Base-by-base conservation (phyloP, 2,113 vertebrate genomes). In the Malurus melanocephalus region DNA sequence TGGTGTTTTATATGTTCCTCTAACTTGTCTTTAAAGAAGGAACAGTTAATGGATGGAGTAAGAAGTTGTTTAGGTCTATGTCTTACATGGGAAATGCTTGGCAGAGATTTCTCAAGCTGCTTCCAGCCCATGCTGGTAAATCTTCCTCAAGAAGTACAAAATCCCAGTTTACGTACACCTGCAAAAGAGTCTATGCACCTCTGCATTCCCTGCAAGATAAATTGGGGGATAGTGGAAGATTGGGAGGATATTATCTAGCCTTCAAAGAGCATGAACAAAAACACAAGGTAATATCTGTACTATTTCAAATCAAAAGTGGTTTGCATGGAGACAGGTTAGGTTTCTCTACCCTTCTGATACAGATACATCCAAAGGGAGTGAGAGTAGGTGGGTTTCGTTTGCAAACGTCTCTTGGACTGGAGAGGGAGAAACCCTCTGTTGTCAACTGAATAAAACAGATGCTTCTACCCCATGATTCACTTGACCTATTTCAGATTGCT, bases 1-100 rank as follows among this genome's bases (percentile, higher is more conserved):
- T 0, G 1, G 3, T 20, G 8, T 35, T 87, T 22, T 3, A 12
- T 40, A 32, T 6, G 1, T 53, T 64, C 12, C n/a, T 84, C 48
- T 67, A 67, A 60, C 3, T 2, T 53, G 8, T 19, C 8, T 76
- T 61, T 38, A 76, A 28, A 68, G 13, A 78, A 72, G 2, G 6
- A 3, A 16, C 9, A 87, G 7, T 17, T 27, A 56, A 42, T 8
- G 11, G 68, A 79, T 4, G 6, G 0, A 75, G 3, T 32, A 32
- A 84, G 38, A 81, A 13, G 9, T 35, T 80, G 32, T 65, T 80
- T 61, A 35, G 4, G 7, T 57, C 32, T 72, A 3, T 33, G 24
- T 45, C 22, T 35, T 61, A 60, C 13, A 49, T 2, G 3, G 30
- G 14, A 67, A 79, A 9, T 24, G 10, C 15, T 76, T 76, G 21